These are phyloP conservation scores for Panthera uncia DNA, from an alignment of 2,113 vertebrate species.

Conservation along the genomic window DNA sequence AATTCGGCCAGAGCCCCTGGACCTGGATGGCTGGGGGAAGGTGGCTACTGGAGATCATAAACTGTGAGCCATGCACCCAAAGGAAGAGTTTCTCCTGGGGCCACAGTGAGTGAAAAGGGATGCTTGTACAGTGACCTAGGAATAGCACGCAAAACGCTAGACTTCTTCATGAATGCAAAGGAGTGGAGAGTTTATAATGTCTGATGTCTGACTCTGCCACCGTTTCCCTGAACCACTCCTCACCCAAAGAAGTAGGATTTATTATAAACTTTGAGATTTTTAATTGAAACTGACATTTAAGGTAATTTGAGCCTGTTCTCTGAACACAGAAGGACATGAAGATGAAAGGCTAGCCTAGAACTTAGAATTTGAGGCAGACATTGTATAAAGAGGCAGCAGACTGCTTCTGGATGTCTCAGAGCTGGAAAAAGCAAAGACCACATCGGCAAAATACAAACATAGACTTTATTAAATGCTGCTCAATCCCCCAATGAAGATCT, in stretches of 20 bases:
- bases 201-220: background rate
- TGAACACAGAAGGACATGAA: background rate
- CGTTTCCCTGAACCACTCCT: background rate
- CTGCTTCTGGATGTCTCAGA: background rate
- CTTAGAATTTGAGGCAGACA: background rate
- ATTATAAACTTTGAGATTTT: background rate
- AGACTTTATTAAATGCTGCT: slow-evolving; percentile 97
- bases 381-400: background rate
- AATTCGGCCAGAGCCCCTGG: background rate
- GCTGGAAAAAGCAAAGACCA: slow-evolving; percentile 71
- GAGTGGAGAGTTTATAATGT: background rate
- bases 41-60: background rate
- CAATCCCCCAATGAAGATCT: slow-evolving; percentile 90
- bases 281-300: slow-evolving; percentile 13
- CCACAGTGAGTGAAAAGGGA: too few species aligned
- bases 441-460: slow-evolving; percentile 93
- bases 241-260: background rate
- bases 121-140: background rate
- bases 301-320: background rate
- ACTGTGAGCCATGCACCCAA: rapidly evolving
- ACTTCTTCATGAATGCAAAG: background rate
- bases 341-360: background rate
- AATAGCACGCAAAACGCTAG: background rate
- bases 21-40: background rate
- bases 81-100: background rate